Base-by-base conservation (phyloP, 2,113 vertebrate species). In the Aegotheles bennettii region DNA sequence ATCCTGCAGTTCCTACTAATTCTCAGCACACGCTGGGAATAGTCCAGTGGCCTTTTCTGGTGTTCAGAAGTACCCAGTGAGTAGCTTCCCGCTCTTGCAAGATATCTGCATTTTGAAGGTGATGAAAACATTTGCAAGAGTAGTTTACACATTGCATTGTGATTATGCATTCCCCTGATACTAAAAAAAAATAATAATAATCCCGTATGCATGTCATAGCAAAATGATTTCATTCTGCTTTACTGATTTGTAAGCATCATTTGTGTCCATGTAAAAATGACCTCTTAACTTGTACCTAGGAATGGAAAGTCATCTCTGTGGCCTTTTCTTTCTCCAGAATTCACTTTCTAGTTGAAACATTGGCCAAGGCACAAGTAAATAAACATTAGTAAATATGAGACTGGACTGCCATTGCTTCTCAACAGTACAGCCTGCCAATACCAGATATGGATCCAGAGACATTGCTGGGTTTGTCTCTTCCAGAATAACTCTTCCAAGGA, bases 311-410 rank as follows among this genome's bases (percentile, higher is more conserved):
- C 73, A 61, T 59, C 67, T 35, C 63, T 79, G 50, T 70, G 86
- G 95, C 87, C 84, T 97, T 82, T 86, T 60, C 48, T 40, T 91
- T 88, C 70, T 95, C 80, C 85, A 92, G 79, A 88, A 90, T 83
- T 95, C 84, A 65, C 89, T 96, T 84, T 95, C 93, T 87, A 65
- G 84, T 89, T 76, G 64, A 88, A 26, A 50, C 54, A 60, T 7
- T 96, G 96, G 94, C 93, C 59, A 60, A 71, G 29, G 89, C 35
- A 94, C 94, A 97, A 95, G 93, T 89, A 96, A 97, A 94, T 60
- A 97, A 95, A 94, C 84, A 36, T 86, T 81, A 86, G 70, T 92
- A 94, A 87, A 92, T 54, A 67, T 0, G 3, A 93, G 50, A 93
- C 78, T 61, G 53, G 59, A 83, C 43, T 48, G 84, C 24, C 53